Percentiles rank a stretch among this genome's conserved stretches.
Conservation (phyloP, 2,888 invertebrate genomes). For the Palloptera scutellata region DNA sequence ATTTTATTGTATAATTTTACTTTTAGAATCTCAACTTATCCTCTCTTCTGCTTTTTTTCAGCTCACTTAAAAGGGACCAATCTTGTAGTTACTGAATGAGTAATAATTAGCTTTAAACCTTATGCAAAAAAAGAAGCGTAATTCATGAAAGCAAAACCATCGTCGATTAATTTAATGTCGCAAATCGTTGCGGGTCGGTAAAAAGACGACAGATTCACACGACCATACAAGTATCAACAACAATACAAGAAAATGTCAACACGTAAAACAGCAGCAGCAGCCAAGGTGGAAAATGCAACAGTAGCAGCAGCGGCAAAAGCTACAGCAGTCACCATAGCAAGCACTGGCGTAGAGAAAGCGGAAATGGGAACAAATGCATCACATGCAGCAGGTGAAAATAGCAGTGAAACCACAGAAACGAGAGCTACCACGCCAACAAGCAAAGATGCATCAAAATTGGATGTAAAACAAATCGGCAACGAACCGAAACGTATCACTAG, state of each 20-base stretch:
- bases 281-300: conserved; percentile 34
- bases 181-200: conserved; percentile 4
- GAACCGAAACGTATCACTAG: conserved; percentile 47
- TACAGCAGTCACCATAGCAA: conserved; percentile 24
- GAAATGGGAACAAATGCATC: conserved; percentile 28
- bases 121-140: background rate
- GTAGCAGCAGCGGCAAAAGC: conserved; percentile 20
- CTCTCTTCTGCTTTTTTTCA: background rate
- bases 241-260: conserved; percentile 38
- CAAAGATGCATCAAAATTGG: conserved; percentile 34
- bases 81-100: background rate
- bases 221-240: background rate
- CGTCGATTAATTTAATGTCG: background rate
- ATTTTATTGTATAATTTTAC: too few species aligned
- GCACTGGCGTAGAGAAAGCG: conserved; percentile 25
- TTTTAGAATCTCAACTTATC: background rate
- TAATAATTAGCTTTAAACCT: background rate
- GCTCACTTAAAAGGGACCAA: conserved; percentile 15
- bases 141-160: background rate
- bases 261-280: conserved; percentile 39
- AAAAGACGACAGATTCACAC: conserved; percentile 8
- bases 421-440: conserved; percentile 23
- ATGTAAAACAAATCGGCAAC: conserved; percentile 38
- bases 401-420: conserved; percentile 30
- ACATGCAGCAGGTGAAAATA: conserved; percentile 21